Evolutionary conservation across 1,140 invertebrate genomes (phyloP).

Genomic region (Rhopalosiphum maidis): DNA sequence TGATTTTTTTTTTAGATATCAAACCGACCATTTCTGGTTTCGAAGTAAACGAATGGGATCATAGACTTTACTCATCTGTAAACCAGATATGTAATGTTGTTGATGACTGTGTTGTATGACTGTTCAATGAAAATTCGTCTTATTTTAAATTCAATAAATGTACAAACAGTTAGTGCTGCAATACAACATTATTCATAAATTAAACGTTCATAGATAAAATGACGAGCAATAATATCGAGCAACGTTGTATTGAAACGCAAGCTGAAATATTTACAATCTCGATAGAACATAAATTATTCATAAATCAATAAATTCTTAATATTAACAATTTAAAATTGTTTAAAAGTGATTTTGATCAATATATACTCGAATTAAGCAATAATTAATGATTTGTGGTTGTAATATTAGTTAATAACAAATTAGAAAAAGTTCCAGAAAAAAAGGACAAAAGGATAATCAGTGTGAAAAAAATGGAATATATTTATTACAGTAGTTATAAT

Average conservation of each 20-base stretch:
- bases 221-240: background rate
- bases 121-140: background rate
- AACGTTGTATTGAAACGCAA: background rate
- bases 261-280: background rate
- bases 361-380: background rate
- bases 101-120: background rate
- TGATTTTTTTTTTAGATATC: constrained; percentile 13
- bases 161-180: background rate
- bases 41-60: background rate
- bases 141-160: background rate
- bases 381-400: background rate
- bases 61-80: constrained; percentile 16
- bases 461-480: background rate
- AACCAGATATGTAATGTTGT: background rate
- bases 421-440: background rate
- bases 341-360: background rate
- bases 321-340: background rate
- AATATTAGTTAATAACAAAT: background rate
- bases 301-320: background rate
- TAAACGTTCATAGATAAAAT: background rate
- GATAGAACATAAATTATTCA: background rate
- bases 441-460: background rate
- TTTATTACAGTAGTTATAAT: background rate
- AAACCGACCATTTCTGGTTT: background rate
- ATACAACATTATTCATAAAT: background rate